Base-by-base conservation (phyloP, 2,888 invertebrate genomes). In the Zaprionus lineosus region DNA sequence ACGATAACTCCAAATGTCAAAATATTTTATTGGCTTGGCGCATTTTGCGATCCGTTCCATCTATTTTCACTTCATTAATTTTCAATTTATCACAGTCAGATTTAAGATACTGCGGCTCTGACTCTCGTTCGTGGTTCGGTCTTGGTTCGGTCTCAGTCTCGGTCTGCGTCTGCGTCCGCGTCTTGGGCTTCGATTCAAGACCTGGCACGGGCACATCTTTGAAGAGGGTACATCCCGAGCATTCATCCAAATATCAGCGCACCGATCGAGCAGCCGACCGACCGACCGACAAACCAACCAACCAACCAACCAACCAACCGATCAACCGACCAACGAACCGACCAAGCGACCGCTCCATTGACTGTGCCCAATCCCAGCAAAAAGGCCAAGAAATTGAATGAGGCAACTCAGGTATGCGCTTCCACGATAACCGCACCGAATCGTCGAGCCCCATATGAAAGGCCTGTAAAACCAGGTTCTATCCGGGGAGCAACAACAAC, bases 1-100 rank as follows among this genome's bases (percentile, higher is more conserved):
- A 88, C 88, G 88, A 88, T 88, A 88, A 87, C 88, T 88, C 79
- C 87, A 85, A 88, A 88, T 88, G 88, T 88, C 88, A 88, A 88
- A 88, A 88, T 88, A 88, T 88, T 88, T 88, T 88, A 88, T 88
- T 88, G 87, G 88, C 88, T 85, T 86, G 87, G 88, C 87, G 87
- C 88, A 87, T 87, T 88, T 88, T 88, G 88, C 88, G 87, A 88
- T 88, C 88, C 88, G 88, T 88, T 88, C 88, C 88, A 88, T 88
- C 88, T 88, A 88, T 88, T 88, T 88, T 88, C 88, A 88, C 88
- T 88, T 88, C 88, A 88, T 88, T 88, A 88, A 88, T 88, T 88
- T 88, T 88, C 88, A 88, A 88, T 88, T 88, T 88, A 88, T 88
- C 88, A 88, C 88, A 87, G 87, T 85, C 88, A 86, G 88, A 88